Evolutionary conservation across 2,113 vertebrate species (phyloP).

Genomic region (Herpailurus yagouaroundi): DNA sequence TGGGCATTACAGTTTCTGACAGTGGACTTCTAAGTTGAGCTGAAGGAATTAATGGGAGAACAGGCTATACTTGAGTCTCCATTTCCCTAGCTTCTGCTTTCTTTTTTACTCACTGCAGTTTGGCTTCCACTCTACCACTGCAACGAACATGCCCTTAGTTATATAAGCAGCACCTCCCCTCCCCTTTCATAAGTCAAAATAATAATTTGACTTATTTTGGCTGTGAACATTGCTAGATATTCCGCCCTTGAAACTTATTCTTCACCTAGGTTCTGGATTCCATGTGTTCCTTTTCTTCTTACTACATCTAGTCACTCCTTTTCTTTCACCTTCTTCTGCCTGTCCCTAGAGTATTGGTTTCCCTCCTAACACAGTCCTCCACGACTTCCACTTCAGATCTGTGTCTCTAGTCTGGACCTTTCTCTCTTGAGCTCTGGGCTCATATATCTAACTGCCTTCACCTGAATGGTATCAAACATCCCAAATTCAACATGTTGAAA

Average conservation of each 20-base stretch:
- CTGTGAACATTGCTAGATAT: background rate
- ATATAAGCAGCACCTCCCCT: background rate
- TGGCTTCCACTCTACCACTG: background rate
- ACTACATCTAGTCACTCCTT: background rate
- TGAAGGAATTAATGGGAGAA: conserved; percentile 17
- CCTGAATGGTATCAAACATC: background rate
- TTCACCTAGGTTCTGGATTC: background rate
- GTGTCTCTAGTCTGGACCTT: background rate
- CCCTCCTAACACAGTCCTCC: background rate
- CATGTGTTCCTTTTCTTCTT: background rate
- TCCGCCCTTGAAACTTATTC: background rate
- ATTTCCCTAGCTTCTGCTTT: background rate
- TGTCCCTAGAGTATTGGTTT: background rate
- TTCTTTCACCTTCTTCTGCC: background rate
- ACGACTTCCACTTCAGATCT: background rate
- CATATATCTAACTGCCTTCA: background rate
- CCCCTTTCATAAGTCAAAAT: background rate
- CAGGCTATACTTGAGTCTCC: background rate
- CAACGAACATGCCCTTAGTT: background rate
- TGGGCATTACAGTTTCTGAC: background rate
- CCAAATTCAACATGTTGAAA: background rate
- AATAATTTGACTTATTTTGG: background rate
- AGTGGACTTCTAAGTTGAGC: background rate
- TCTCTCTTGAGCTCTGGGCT: background rate
- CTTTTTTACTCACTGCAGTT: background rate